phyloP scores from a whole-genome alignment of 2,888 invertebrate genomes.

The Abrostola triplasia region DNA sequence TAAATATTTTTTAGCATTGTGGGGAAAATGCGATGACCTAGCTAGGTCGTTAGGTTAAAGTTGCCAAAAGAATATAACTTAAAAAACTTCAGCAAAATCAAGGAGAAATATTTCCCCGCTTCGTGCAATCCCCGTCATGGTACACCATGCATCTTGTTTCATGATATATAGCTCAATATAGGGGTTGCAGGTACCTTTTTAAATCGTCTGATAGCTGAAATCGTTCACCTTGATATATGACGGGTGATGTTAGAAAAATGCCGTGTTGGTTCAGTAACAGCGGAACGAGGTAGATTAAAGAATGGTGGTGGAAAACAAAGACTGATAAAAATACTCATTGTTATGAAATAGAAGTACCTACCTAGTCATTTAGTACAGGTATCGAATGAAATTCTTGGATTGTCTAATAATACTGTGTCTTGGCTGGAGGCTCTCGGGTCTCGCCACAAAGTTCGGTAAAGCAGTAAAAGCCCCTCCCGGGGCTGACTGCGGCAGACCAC shows the following conservation, averaged over 20 bases:
- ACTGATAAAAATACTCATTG: background rate
- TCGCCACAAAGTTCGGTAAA: too few relatives aligned
- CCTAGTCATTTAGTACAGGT: too few relatives aligned
- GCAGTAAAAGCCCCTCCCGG: too few relatives aligned
- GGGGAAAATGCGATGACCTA: too few relatives aligned
- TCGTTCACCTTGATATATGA: conserved; percentile 55
- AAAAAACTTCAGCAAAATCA: background rate
- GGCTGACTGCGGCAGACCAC: too few relatives aligned
- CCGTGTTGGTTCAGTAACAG: conserved; percentile 27
- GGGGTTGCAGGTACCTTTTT: conserved; percentile 50
- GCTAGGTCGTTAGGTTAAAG: too few relatives aligned
- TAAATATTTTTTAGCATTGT: too few relatives aligned
- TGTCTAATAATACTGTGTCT: too few relatives aligned
- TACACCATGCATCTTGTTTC: conserved; percentile 53
- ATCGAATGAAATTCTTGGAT: too few relatives aligned
- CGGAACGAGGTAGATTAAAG: conserved; percentile 16
- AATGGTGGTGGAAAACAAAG: conserved; percentile 1
- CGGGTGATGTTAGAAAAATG: conserved; percentile 44
- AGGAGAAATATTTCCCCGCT: conserved; percentile 27
- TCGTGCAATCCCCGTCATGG: conserved; percentile 39
- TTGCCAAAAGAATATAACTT: too few relatives aligned
- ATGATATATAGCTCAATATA: conserved; percentile 58
- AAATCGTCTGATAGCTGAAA: conserved; percentile 48
- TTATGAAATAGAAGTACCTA: too few relatives aligned
- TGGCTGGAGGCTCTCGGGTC: too few relatives aligned